Evolutionary conservation across 2,113 vertebrate species (phyloP).

Genomic region (Carollia perspicillata): DNA sequence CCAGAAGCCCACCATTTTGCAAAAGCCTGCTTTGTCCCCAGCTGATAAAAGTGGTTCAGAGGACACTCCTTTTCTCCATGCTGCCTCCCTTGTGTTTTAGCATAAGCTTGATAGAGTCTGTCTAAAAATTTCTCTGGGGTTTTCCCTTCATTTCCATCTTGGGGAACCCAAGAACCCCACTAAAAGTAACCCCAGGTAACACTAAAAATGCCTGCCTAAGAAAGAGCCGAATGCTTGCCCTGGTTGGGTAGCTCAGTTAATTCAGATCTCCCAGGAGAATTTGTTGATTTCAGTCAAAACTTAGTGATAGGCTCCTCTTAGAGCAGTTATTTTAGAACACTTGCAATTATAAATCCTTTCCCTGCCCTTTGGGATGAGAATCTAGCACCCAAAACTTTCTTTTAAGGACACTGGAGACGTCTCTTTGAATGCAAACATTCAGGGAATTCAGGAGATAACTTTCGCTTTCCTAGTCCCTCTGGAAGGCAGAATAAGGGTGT

Average conservation of each 20-base stretch:
- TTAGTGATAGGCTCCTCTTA: background rate
- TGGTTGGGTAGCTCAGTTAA: no score
- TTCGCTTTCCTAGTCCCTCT: background rate
- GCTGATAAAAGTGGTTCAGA: background rate
- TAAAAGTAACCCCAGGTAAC: background rate
- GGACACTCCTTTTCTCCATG: background rate
- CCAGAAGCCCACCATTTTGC: background rate
- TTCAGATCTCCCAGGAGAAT: background rate
- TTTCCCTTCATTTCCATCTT: background rate
- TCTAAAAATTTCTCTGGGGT: background rate
- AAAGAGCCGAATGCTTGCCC: background rate
- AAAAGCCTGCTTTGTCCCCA: background rate
- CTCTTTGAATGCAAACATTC: background rate
- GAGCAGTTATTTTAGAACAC: background rate
- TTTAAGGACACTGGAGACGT: background rate
- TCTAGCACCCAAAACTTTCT: background rate
- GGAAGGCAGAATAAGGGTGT: background rate
- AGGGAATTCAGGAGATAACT: background rate
- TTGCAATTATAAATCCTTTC: background rate
- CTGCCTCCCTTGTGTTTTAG: background rate
- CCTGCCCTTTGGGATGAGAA: background rate
- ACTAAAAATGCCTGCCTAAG: background rate
- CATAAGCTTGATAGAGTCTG: no score
- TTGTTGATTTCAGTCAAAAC: background rate
- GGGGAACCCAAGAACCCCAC: background rate